Evolutionary conservation across 2,113 vertebrate genomes (phyloP).

Genomic region (Gymnogyps californianus): DNA sequence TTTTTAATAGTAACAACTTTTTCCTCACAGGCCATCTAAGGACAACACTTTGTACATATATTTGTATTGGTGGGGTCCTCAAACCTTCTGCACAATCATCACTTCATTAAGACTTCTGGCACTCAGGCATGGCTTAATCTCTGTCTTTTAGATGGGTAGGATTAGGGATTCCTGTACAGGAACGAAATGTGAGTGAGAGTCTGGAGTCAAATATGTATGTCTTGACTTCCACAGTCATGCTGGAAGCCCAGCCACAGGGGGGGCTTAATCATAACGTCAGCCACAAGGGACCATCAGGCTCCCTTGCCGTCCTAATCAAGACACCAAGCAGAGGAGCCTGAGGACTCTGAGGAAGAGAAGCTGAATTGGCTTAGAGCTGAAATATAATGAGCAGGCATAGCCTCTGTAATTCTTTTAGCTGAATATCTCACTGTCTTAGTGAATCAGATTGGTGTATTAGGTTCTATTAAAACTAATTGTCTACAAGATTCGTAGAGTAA

Average conservation of each 20-base stretch:
- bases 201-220: neutral
- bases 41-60: neutral
- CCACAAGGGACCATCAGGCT: neutral
- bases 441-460: slow-evolving; percentile 45
- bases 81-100: neutral
- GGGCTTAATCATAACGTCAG: neutral
- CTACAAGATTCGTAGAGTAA: slow-evolving; percentile 58
- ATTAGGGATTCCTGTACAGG: neutral
- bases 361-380: slow-evolving; percentile 40
- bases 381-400: slow-evolving; percentile 41
- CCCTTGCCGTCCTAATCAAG: neutral
- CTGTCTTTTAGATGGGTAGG: neutral
- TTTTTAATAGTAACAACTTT: neutral
- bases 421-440: slow-evolving; percentile 43
- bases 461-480: slow-evolving; percentile 63
- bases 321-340: neutral
- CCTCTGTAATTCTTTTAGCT: slow-evolving; percentile 42
- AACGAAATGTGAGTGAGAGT: neutral
- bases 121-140: neutral
- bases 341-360: slow-evolving; percentile 12
- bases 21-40: neutral
- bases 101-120: neutral
- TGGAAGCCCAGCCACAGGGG: neutral
- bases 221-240: neutral
- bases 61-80: neutral